Percentiles rank a stretch among this genome's conserved stretches.
Evolutionary conservation across 2,113 vertebrate genomes (phyloP).

Genomic region (Trinectes maculatus): DNA sequence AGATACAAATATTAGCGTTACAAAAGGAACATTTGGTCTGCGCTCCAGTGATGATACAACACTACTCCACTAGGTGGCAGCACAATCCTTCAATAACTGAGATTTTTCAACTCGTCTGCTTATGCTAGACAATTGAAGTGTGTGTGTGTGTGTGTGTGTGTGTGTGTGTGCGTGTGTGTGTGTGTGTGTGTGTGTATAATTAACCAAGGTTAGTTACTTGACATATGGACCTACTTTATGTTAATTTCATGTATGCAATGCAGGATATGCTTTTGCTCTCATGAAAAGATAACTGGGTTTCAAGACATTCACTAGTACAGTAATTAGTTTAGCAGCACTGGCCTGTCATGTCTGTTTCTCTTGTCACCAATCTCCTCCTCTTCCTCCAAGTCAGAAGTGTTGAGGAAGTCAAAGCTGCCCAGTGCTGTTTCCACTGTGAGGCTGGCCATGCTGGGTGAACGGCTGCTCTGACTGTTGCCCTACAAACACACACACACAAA

Average conservation of each 20-base stretch:
- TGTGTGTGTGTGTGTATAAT: too few species aligned
- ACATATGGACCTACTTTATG: too few species aligned
- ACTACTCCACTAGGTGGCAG: conserved; percentile 54
- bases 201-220: background rate
- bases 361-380: conserved; percentile 68
- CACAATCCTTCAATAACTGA: background rate
- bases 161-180: too few species aligned
- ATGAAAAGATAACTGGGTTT: background rate
- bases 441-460: conserved; percentile 89
- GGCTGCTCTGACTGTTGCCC: conserved; percentile 86
- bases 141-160: too few species aligned
- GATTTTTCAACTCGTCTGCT: background rate
- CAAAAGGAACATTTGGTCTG: background rate
- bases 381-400: conserved; percentile 89
- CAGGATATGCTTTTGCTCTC: background rate
- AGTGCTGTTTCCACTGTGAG: conserved; percentile 92
- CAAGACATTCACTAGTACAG: background rate
- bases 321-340: conserved; percentile 20
- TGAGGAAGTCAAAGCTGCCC: conserved; percentile 96
- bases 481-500: conserved; percentile 62
- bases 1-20: too few species aligned
- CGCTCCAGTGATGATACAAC: background rate
- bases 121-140: too few species aligned
- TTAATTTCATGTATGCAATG: background rate
- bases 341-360: conserved; percentile 56